These are phyloP conservation scores for Microplitis demolitor DNA, from an alignment of 1,140 invertebrate species.

Conservation along the genomic window DNA sequence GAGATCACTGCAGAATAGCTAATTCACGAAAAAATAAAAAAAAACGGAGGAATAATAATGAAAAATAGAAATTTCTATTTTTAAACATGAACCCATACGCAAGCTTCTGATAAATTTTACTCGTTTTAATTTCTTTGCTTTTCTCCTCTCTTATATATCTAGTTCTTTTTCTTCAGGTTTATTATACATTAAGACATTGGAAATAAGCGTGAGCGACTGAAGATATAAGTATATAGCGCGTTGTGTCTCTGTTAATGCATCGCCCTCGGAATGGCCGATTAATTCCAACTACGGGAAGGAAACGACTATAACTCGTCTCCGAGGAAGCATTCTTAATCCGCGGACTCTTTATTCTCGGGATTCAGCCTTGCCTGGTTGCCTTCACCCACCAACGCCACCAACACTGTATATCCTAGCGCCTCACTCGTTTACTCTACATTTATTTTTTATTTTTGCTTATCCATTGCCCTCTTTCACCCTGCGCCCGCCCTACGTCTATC, in stretches of 20 bases:
- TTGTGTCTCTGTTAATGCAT: constrained; percentile 58
- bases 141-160: not conserved
- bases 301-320: constrained; percentile 61
- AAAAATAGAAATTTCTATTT: too few species aligned
- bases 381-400: not conserved
- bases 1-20: not conserved
- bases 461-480: not conserved
- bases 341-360: constrained; percentile 56
- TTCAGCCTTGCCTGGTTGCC: constrained; percentile 27
- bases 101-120: too few species aligned
- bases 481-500: too few species aligned
- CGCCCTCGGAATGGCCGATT: constrained; percentile 58
- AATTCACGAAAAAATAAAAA: not conserved
- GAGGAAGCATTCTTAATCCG: constrained; percentile 61
- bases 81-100: too few species aligned
- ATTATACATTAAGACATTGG: not conserved
- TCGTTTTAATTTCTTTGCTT: too few species aligned
- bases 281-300: constrained; percentile 60
- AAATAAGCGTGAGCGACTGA: not conserved
- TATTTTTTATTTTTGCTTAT: constrained; percentile 15
- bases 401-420: not conserved
- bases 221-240: constrained; percentile 19
- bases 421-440: constrained; percentile 15
- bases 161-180: not conserved
- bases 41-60: too few species aligned